Percentiles rank a stretch among this genome's conserved stretches.
These are phyloP conservation scores for Dryobates pubescens DNA, from an alignment of 2,797 vertebrate species.

Conservation along the genomic window DNA sequence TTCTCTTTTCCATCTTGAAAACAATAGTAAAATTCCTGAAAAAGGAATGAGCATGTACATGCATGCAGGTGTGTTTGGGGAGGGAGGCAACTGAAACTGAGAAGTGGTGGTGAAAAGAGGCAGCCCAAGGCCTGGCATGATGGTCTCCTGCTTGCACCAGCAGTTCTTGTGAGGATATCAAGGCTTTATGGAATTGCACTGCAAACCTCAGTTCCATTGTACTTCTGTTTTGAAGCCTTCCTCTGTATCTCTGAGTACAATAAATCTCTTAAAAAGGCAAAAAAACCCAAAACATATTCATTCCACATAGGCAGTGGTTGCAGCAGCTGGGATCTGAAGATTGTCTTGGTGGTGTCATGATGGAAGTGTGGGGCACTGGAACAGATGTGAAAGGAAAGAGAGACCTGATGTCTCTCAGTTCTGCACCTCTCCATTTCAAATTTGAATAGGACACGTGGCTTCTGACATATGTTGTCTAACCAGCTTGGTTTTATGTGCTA, in stretches of 20 bases:
- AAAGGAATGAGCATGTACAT: background rate
- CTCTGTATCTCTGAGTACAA: background rate
- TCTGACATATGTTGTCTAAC: constrained; percentile 67
- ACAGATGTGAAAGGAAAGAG: accelerated
- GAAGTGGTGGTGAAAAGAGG: background rate
- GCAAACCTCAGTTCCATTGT: background rate
- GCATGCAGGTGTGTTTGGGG: background rate
- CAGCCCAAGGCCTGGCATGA: background rate
- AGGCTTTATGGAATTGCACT: background rate
- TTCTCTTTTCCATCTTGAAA: background rate
- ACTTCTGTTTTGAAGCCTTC: background rate
- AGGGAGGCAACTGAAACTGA: background rate
- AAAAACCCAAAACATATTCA: no score
- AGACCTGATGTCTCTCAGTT: background rate
- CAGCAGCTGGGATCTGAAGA: background rate
- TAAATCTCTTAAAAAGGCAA: background rate
- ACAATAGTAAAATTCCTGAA: constrained; percentile 54
- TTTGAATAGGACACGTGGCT: constrained; percentile 54
- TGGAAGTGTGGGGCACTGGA: background rate
- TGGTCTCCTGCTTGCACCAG: background rate
- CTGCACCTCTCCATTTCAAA: background rate
- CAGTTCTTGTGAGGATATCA: background rate
- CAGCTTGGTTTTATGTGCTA: constrained; percentile 66
- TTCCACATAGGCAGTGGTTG: background rate
- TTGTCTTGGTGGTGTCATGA: background rate